These are phyloP conservation scores for Speoplatyrhinus poulsoni DNA, from an alignment of 2,113 vertebrate genomes.

Conservation along the genomic window DNA sequence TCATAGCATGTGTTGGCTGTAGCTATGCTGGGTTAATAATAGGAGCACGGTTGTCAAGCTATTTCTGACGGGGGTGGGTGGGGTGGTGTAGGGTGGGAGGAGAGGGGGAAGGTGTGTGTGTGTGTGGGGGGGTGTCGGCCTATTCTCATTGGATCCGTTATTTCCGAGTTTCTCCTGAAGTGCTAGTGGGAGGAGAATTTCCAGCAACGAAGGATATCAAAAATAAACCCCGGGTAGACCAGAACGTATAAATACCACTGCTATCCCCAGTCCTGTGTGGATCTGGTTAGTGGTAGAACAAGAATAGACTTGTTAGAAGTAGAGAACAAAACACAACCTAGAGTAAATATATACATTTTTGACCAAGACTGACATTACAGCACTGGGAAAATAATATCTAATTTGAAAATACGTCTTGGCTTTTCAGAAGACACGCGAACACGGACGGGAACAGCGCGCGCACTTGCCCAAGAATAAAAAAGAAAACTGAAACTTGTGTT, in stretches of 20 bases:
- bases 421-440: not conserved
- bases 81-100: slow-evolving; percentile 15
- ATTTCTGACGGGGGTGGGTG: slow-evolving; percentile 58
- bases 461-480: slow-evolving; percentile 15
- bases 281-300: slow-evolving; percentile 62
- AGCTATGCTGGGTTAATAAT: slow-evolving; percentile 68
- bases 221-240: slow-evolving; percentile 87
- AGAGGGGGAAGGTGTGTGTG: no score
- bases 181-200: slow-evolving; percentile 84
- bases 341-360: slow-evolving; percentile 22
- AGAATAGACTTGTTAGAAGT: slow-evolving; percentile 24
- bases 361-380: slow-evolving; percentile 41
- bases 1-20: slow-evolving; percentile 15
- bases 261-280: slow-evolving; percentile 67
- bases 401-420: slow-evolving; percentile 5
- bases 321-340: slow-evolving; percentile 18
- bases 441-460: not conserved
- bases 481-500: not conserved
- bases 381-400: slow-evolving; percentile 11
- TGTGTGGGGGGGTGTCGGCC: slow-evolving; percentile 35
- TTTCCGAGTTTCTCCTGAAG: slow-evolving; percentile 73
- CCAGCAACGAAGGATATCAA: slow-evolving; percentile 84
- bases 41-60: slow-evolving; percentile 64
- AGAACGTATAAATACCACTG: slow-evolving; percentile 88
- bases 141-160: slow-evolving; percentile 82